Conservation (phyloP, 2,888 invertebrate species). For the Agonum fuliginosum region DNA sequence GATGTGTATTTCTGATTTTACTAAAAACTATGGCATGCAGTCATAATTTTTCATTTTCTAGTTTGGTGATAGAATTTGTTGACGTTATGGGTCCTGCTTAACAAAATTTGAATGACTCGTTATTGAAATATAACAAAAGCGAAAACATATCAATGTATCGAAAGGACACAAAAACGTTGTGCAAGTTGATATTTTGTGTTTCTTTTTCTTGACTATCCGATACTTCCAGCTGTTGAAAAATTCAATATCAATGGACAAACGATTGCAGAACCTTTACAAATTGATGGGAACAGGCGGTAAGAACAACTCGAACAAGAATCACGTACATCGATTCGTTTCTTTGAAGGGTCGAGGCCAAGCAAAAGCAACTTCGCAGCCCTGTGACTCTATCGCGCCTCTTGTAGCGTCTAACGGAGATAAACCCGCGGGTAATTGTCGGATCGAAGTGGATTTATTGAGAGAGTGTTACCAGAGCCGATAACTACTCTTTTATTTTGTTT, state of each 20-base stretch:
- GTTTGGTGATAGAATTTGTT: too few species aligned
- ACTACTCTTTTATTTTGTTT: constrained; percentile 38
- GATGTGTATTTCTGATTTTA: too few species aligned
- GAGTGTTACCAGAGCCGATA: constrained; percentile 29
- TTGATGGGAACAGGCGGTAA: constrained; percentile 16
- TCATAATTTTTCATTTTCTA: too few species aligned
- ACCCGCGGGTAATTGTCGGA: constrained; percentile 46
- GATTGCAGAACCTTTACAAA: constrained; percentile 2
- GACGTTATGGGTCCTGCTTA: too few species aligned
- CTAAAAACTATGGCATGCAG: too few species aligned
- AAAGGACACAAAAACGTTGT: too few species aligned
- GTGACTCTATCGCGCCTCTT: constrained; percentile 22
- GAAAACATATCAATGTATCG: too few species aligned
- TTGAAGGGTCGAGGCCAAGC: constrained; percentile 31
- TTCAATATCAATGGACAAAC: constrained; percentile 1
- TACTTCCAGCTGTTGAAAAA: constrained; percentile 4
- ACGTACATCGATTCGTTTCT: constrained; percentile 35
- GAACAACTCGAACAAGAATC: constrained; percentile 27
- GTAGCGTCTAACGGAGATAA: constrained; percentile 40
- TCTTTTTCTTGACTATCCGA: too few species aligned
- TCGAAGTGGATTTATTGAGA: constrained; percentile 45
- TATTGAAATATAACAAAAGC: too few species aligned
- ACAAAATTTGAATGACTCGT: too few species aligned
- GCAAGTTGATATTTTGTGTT: too few species aligned
- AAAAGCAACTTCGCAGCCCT: neutral